phyloP scores from a whole-genome alignment of 2,113 vertebrate genomes.

The Vulpes ferrilata region DNA sequence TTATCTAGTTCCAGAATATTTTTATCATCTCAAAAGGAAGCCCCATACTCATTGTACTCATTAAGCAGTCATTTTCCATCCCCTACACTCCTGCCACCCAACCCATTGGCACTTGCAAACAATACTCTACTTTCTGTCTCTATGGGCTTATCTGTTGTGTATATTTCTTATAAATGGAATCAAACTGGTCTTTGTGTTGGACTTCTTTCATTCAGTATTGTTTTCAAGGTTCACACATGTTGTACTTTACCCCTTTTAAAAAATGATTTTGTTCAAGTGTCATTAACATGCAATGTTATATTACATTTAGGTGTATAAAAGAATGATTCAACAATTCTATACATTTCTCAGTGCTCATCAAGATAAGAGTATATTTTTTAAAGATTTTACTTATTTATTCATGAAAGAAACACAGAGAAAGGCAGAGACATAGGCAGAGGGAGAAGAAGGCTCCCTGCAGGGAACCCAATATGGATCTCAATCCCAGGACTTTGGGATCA shows the following conservation, averaged over 20 bases:
- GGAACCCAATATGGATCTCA: too few species aligned
- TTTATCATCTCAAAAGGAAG: background rate
- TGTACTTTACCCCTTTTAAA: background rate
- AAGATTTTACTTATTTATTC: too few species aligned
- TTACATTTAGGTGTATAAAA: background rate
- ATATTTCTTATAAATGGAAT: background rate
- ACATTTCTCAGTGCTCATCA: background rate
- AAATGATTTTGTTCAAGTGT: background rate
- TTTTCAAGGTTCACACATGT: background rate
- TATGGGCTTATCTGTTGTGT: background rate
- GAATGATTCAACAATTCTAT: background rate
- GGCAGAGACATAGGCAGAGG: too few species aligned
- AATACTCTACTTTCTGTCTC: background rate
- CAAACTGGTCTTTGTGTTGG: background rate
- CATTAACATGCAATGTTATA: background rate
- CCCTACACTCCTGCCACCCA: too few species aligned
- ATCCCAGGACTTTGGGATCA: too few species aligned
- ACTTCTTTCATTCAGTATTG: background rate
- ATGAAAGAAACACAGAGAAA: too few species aligned
- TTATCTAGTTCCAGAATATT: slow-evolving; percentile 3
- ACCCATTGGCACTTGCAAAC: background rate
- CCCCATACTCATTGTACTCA: background rate
- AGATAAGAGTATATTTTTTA: background rate
- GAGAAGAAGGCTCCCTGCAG: too few species aligned
- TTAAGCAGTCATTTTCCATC: background rate